Conservation (phyloP, 2,113 vertebrate genomes). For the Ochotona curzoniae region DNA sequence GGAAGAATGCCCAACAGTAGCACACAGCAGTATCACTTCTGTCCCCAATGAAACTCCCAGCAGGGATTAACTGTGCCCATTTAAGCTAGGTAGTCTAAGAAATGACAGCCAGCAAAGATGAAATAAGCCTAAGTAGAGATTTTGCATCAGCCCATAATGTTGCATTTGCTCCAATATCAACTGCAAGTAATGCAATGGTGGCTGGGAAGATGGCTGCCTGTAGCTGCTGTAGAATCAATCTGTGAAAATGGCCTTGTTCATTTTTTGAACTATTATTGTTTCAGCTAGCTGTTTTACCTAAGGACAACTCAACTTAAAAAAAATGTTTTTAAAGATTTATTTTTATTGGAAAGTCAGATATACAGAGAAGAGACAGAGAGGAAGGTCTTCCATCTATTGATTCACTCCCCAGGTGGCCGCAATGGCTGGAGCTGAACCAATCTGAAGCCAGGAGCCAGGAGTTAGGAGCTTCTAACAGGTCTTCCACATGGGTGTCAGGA, state of each 20-base stretch:
- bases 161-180: conserved; percentile 33
- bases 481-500: too few relatives aligned
- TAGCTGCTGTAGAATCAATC: conserved; percentile 17
- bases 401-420: too few relatives aligned
- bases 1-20: not conserved
- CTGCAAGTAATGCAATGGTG: not conserved
- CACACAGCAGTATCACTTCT: not conserved
- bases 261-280: conserved; percentile 11
- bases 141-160: conserved; percentile 15
- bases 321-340: too few relatives aligned
- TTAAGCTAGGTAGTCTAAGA: not conserved
- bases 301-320: not conserved
- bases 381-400: too few relatives aligned
- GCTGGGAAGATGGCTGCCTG: conserved; percentile 37
- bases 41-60: conserved; percentile 4
- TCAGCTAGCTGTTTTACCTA: too few relatives aligned
- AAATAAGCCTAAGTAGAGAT: conserved; percentile 53
- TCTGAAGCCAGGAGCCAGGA: too few relatives aligned
- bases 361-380: too few relatives aligned
- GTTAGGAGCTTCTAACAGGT: too few relatives aligned
- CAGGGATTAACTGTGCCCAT: not conserved
- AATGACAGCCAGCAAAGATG: too few relatives aligned
- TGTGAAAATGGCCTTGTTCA: conserved; percentile 16
- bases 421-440: too few relatives aligned
- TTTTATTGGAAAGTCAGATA: too few relatives aligned